phyloP scores from a whole-genome alignment of 2,797 vertebrate genomes.

The Rhynchotus rufescens region DNA sequence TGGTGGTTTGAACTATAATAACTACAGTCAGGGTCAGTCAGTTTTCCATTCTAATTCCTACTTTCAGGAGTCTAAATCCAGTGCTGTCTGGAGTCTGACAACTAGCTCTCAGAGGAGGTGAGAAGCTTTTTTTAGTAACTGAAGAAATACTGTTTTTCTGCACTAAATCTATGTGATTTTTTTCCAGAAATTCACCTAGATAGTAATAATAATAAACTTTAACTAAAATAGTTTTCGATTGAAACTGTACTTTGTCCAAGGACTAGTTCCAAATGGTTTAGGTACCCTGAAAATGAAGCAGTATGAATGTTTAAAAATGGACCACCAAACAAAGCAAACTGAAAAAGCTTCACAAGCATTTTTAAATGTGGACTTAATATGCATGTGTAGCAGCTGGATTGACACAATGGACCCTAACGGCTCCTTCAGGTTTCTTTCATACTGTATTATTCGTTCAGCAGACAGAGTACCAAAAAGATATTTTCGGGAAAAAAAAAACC shows the following conservation, averaged over 20 bases:
- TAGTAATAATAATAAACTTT: not conserved
- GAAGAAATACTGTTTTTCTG: not conserved
- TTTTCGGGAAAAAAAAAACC: conserved; percentile 19
- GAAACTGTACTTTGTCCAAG: conserved; percentile 17
- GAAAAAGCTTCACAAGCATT: conserved; percentile 76
- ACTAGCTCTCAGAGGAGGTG: not conserved
- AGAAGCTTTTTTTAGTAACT: conserved; percentile 1
- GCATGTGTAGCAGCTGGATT: conserved; percentile 77
- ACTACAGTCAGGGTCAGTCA: conserved; percentile 12
- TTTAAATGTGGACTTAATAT: conserved; percentile 77
- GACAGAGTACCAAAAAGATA: conserved; percentile 34
- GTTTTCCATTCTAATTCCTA: conserved; percentile 6
- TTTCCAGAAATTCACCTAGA: not conserved
- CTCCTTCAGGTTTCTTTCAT: conserved; percentile 79
- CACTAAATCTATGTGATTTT: not conserved
- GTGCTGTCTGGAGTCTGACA: conserved; percentile 8
- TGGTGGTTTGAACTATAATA: not conserved
- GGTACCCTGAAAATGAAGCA: conserved; percentile 15
- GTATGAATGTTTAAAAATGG: conserved; percentile 48
- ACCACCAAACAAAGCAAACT: conserved; percentile 46
- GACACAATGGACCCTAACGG: conserved; percentile 79
- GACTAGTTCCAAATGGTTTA: not conserved
- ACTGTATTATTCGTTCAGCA: conserved; percentile 48
- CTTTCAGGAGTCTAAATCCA: conserved; percentile 24
- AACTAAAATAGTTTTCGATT: not conserved